Percentiles rank a stretch among this genome's conserved stretches.
Evolutionary conservation across 2,888 invertebrate species (phyloP).

Genomic region (Coelogynopora nodosa): DNA sequence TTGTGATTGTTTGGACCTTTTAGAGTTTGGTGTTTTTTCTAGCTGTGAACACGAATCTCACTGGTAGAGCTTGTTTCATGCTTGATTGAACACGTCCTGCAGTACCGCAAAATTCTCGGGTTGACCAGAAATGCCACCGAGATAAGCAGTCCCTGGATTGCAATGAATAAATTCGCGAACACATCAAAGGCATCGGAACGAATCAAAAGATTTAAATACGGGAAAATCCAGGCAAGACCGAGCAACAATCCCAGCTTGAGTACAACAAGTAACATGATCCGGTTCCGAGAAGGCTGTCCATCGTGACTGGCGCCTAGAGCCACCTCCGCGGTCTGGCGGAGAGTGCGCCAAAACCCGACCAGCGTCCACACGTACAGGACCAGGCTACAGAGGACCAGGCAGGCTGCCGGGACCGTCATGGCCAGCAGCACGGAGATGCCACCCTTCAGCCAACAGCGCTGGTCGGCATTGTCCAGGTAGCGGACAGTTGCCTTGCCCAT

Average conservation of each 20-base stretch:
- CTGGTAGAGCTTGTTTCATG: too few relatives aligned
- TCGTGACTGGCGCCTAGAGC: neutral
- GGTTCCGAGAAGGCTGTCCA: neutral
- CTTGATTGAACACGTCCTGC: too few relatives aligned
- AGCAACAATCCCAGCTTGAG: neutral
- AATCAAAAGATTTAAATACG: neutral
- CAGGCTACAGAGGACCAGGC: neutral
- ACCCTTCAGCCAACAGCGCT: neutral
- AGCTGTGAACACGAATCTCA: too few relatives aligned
- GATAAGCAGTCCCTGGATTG: neutral
- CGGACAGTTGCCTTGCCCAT: neutral
- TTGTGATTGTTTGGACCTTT: too few relatives aligned
- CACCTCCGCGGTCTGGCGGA: neutral
- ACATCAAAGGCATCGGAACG: neutral
- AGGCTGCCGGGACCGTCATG: neutral
- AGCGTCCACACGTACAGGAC: neutral
- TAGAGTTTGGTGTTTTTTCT: too few relatives aligned
- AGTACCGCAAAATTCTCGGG: too few relatives aligned
- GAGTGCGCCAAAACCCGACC: neutral
- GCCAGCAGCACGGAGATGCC: neutral
- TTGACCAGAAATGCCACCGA: neutral
- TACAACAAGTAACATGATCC: neutral
- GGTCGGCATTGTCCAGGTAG: neutral
- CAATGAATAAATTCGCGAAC: neutral
- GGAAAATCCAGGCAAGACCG: constrained; percentile 19